These are phyloP conservation scores for Speoplatyrhinus poulsoni DNA, from an alignment of 2,113 vertebrate species.

Conservation along the genomic window DNA sequence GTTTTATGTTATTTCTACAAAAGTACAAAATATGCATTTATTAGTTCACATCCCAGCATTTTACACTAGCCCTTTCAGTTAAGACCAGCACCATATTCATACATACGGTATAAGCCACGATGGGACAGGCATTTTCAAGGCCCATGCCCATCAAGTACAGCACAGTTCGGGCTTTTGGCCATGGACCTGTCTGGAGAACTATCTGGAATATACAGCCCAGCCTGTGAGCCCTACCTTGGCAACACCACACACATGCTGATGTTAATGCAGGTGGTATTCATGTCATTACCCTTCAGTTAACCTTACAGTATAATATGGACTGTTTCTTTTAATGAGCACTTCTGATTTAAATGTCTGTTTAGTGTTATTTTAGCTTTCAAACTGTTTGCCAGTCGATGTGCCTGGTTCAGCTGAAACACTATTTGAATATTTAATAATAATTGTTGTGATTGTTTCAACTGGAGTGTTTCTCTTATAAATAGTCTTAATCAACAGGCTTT, in stretches of 20 bases:
- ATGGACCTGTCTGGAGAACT: conserved; percentile 52
- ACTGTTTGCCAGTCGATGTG: neutral
- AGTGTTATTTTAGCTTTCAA: neutral
- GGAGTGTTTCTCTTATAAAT: conserved; percentile 17
- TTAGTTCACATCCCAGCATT: no score
- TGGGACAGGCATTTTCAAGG: conserved; percentile 29
- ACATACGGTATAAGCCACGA: conserved; percentile 6
- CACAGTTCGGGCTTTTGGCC: conserved; percentile 54
- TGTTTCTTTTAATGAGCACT: neutral
- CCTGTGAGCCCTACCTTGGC: conserved; percentile 26
- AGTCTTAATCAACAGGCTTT: neutral
- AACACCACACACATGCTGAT: conserved; percentile 44
- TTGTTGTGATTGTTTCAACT: conserved; percentile 8
- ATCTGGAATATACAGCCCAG: conserved; percentile 8
- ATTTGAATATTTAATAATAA: neutral
- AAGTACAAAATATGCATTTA: no score
- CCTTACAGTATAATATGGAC: conserved; percentile 2
- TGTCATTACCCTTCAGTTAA: conserved; percentile 25
- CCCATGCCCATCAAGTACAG: conserved; percentile 30
- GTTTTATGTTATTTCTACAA: no score
- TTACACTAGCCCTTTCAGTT: no score
- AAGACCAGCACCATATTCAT: no score
- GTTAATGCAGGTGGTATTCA: conserved; percentile 45
- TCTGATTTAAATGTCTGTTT: neutral
- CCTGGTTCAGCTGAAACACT: neutral